These are phyloP conservation scores for Catagonus wagneri DNA, from an alignment of 2,113 vertebrate genomes.

Conservation along the genomic window DNA sequence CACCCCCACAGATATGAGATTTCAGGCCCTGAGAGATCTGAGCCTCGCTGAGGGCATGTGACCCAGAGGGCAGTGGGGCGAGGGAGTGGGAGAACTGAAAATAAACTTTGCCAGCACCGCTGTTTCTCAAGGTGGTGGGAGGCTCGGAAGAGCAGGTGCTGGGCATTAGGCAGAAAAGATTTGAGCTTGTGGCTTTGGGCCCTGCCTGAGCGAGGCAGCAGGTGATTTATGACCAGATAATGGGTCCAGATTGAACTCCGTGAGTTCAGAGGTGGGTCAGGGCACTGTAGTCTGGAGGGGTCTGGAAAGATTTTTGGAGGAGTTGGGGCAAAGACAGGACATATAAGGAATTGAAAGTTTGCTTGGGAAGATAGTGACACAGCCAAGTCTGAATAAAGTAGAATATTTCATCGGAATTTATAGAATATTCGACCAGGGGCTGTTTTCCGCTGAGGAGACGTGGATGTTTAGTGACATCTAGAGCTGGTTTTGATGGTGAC, in stretches of 20 bases:
- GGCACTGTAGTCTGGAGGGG: not conserved
- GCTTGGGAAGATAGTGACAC: not conserved
- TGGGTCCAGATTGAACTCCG: not conserved
- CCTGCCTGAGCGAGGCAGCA: not conserved
- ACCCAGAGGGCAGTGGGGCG: rapidly evolving
- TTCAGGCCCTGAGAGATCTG: not conserved
- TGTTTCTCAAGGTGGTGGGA: not conserved
- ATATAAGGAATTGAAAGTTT: not conserved
- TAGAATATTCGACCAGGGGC: not conserved
- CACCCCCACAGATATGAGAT: not conserved
- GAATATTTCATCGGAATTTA: not conserved
- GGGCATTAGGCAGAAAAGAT: not conserved
- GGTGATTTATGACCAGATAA: not conserved
- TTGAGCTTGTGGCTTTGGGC: not conserved
- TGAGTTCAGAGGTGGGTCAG: not conserved
- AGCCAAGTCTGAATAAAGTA: not conserved
- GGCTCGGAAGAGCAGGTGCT: not conserved
- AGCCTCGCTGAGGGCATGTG: not conserved
- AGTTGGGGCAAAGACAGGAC: not conserved
- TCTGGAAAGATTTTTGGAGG: not conserved
- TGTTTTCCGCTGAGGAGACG: not conserved
- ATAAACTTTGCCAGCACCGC: not conserved
- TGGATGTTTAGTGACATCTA: not conserved
- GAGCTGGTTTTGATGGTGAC: not conserved
- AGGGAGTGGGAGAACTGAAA: not conserved